Percentiles rank a stretch among this genome's conserved stretches.
These are phyloP conservation scores for Smutsia gigantea DNA, from an alignment of 2,797 vertebrate genomes.

Conservation along the genomic window DNA sequence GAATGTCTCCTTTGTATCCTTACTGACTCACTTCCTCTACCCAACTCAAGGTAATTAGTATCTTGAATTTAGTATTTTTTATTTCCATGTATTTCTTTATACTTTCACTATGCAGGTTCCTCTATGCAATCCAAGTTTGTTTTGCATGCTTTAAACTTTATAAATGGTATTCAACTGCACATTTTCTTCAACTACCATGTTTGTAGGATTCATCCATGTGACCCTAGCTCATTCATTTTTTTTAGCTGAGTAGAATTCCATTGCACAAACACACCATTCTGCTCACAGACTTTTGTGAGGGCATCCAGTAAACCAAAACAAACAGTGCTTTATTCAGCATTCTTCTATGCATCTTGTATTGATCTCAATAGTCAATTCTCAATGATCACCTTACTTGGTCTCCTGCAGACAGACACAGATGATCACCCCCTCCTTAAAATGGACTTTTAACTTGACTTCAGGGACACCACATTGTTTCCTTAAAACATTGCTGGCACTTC, in stretches of 20 bases:
- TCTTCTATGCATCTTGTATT: not conserved
- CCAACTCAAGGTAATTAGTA: not conserved
- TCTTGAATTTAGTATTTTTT: not conserved
- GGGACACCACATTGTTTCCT: not conserved
- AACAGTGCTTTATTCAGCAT: not conserved
- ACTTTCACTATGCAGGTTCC: not conserved
- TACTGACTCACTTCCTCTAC: not conserved
- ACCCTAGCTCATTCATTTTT: not conserved
- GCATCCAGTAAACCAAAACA: constrained; percentile 28
- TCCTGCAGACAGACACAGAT: not conserved
- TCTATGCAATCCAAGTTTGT: not conserved
- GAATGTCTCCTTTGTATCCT: not conserved
- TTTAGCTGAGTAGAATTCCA: not conserved
- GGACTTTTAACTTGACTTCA: not conserved
- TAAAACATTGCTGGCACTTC: not conserved
- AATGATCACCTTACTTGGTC: not conserved
- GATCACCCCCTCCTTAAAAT: not conserved
- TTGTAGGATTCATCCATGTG: not conserved
- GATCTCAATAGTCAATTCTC: not conserved
- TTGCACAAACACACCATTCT: not conserved
- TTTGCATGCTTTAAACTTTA: not conserved
- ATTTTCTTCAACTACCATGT: not conserved
- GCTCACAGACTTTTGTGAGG: not conserved
- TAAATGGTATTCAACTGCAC: not conserved
- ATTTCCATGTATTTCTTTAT: constrained; percentile 1